These are phyloP conservation scores for Echinarachnius parma DNA, from an alignment of 53 echinoderm and acorn worm species.

Conservation along the genomic window DNA sequence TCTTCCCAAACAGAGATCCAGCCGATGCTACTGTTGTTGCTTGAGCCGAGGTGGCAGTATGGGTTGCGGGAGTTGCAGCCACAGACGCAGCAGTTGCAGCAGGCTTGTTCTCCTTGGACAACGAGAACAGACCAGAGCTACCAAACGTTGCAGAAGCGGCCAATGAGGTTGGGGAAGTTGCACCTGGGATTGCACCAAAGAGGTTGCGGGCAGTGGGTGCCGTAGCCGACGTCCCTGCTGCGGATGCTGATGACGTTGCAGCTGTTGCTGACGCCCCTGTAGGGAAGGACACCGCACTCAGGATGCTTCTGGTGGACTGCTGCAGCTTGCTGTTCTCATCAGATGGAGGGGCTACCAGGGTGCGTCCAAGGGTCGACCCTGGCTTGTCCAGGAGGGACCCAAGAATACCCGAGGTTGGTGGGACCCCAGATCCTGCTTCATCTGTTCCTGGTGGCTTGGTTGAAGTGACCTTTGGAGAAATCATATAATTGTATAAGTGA, in stretches of 20 bases:
- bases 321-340: slow-evolving; percentile 17
- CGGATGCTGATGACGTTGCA: neutral
- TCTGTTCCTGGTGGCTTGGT: slow-evolving; percentile 14
- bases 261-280: neutral
- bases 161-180: neutral
- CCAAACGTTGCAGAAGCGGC: slow-evolving; percentile 14
- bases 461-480: neutral
- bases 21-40: slow-evolving; percentile 6
- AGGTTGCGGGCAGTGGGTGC: slow-evolving; percentile 29
- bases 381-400: slow-evolving; percentile 27
- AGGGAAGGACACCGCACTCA: slow-evolving; percentile 26
- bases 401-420: slow-evolving; percentile 14
- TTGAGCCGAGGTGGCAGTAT: slow-evolving; percentile 3
- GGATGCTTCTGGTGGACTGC: slow-evolving; percentile 29
- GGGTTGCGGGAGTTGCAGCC: neutral
- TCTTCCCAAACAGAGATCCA: slow-evolving; percentile 18
- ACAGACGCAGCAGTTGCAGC: neutral
- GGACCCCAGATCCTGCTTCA: slow-evolving; percentile 19
- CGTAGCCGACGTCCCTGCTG: neutral
- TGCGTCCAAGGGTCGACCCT: neutral
- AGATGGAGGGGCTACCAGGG: neutral
- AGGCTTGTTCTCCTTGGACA: neutral
- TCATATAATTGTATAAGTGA: no score
- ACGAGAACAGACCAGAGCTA: neutral
- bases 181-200: slow-evolving; percentile 36